Conservation (phyloP, 2,113 vertebrate species). For the Microcebus lehilahytsara region DNA sequence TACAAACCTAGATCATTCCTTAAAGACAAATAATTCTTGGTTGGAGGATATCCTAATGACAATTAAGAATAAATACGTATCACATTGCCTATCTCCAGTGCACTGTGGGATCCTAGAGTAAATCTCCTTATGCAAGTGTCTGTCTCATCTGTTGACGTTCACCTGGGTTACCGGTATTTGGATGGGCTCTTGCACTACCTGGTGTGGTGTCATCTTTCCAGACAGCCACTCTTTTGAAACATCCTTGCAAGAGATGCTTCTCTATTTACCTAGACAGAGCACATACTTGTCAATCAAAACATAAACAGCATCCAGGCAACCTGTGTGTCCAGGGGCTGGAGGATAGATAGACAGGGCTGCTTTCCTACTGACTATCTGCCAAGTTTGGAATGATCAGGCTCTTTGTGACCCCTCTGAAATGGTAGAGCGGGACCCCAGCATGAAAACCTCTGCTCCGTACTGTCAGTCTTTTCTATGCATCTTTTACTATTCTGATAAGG, state of each 20-base stretch:
- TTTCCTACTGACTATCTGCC: neutral
- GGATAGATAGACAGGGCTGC: neutral
- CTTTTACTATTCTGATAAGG: neutral
- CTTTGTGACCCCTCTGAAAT: neutral
- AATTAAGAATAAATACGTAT: neutral
- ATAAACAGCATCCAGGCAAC: conserved; percentile 17
- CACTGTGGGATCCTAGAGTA: neutral
- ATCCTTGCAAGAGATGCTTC: conserved; percentile 64
- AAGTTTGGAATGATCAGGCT: neutral
- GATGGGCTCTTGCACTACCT: conserved; percentile 62
- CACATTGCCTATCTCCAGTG: neutral
- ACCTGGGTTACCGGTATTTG: conserved; percentile 59
- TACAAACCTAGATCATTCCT: conserved; percentile 21
- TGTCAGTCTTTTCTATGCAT: neutral
- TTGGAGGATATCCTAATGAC: neutral
- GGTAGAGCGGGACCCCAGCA: neutral
- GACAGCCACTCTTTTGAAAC: conserved; percentile 76
- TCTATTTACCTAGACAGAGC: conserved; percentile 38
- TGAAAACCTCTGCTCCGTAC: neutral
- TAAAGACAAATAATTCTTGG: neutral
- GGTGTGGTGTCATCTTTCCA: conserved; percentile 75
- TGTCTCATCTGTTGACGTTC: conserved; percentile 69
- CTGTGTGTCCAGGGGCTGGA: neutral
- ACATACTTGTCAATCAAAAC: conserved; percentile 63
- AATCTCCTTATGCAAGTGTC: conserved; percentile 44